Evolutionary conservation across 2,888 invertebrate genomes (phyloP).

Genomic region (Alentia gelatinosa): DNA sequence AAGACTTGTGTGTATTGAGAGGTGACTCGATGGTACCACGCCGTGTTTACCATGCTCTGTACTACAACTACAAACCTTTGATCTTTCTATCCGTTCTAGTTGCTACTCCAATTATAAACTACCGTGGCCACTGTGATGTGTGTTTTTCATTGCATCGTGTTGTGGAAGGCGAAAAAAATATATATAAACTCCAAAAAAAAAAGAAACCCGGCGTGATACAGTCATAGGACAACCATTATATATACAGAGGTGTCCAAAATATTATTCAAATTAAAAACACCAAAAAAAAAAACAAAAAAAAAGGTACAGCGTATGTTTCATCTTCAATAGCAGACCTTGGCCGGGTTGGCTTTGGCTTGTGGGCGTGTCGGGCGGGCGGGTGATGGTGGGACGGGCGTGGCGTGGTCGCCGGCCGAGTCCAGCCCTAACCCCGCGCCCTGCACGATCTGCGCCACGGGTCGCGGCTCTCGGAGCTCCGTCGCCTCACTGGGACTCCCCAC

Average conservation of each 20-base stretch:
- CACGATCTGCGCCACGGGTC: not conserved
- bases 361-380: not conserved
- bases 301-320: not conserved
- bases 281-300: too few species aligned
- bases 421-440: not conserved
- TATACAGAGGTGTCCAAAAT: not conserved
- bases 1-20: conserved; percentile 27
- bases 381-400: not conserved
- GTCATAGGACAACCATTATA: not conserved
- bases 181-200: not conserved
- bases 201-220: not conserved
- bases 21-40: not conserved
- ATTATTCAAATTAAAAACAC: not conserved
- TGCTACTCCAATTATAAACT: not conserved
- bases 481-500: not conserved
- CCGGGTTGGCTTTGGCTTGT: not conserved
- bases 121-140: conserved; percentile 48
- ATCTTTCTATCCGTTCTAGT: conserved; percentile 26
- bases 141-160: conserved; percentile 33
- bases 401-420: not conserved
- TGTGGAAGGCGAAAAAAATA: not conserved
- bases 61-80: not conserved
- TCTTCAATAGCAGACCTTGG: not conserved
- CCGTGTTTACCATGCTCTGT: not conserved
- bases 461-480: not conserved